Evolutionary conservation across 2,113 vertebrate species (phyloP).

Genomic region (Ceyx melanurus): DNA sequence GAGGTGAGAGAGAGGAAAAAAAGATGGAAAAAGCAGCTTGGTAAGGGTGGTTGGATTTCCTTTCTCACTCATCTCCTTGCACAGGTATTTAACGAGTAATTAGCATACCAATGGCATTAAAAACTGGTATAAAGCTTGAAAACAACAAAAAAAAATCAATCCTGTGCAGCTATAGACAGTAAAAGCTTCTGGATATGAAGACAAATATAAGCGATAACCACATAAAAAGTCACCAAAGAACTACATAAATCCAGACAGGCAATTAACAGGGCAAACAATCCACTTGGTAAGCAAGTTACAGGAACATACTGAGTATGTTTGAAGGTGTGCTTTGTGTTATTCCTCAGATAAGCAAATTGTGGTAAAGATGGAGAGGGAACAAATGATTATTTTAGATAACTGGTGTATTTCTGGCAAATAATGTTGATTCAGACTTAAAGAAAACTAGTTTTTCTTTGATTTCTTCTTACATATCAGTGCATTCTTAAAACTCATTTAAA

Average conservation of each 20-base stretch:
- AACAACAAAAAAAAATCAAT: background rate
- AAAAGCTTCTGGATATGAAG: background rate
- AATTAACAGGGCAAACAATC: background rate
- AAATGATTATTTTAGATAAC: background rate
- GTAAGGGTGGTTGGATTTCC: background rate
- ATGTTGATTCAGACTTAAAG: background rate
- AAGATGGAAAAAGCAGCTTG: background rate
- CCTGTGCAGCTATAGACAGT: background rate
- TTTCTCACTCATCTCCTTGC: background rate
- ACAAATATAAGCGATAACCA: background rate
- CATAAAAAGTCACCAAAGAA: background rate
- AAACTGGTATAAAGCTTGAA: background rate
- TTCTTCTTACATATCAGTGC: background rate
- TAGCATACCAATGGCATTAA: background rate
- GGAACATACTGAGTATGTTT: background rate
- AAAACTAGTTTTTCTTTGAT: background rate
- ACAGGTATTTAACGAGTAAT: background rate
- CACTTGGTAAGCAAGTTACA: background rate
- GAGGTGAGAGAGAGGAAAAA: background rate
- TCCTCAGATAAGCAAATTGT: background rate
- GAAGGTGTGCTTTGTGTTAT: background rate
- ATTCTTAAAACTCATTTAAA: background rate
- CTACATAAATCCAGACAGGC: background rate
- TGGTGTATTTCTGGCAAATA: background rate
- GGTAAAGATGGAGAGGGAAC: background rate